Evolutionary conservation across 2,797 vertebrate genomes (phyloP).

Genomic region (Anguilla obscura): DNA sequence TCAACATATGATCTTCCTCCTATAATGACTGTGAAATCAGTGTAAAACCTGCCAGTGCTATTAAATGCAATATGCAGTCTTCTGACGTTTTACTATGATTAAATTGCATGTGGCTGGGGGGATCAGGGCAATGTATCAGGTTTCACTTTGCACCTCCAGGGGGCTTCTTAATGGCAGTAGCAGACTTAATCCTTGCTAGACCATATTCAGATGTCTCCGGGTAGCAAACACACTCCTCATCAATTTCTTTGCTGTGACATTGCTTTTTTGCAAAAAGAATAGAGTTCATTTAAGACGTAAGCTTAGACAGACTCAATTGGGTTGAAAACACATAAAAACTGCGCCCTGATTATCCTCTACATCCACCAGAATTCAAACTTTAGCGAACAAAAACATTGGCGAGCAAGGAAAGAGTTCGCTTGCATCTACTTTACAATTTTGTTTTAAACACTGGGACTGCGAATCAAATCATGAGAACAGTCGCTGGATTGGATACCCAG

Average conservation of each 20-base stretch:
- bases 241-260: no score
- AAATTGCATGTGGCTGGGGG: neutral
- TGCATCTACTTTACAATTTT: neutral
- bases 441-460: neutral
- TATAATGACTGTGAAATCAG: neutral
- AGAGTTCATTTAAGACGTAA: no score
- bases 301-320: no score
- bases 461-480: neutral
- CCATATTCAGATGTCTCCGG: neutral
- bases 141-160: neutral
- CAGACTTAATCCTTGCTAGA: neutral
- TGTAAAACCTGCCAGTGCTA: neutral
- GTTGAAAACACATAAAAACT: no score
- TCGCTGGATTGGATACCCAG: neutral
- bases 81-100: neutral
- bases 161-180: neutral
- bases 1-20: neutral
- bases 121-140: neutral
- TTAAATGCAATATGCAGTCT: neutral
- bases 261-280: no score
- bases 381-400: no score
- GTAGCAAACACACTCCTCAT: neutral
- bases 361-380: no score
- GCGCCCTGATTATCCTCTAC: no score
- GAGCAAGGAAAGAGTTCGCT: neutral